Evolutionary conservation across 30 jellyfish, hydroid and myxozoan species (phyloP).

Genomic region (Hydractinia symbiolongicarpus): DNA sequence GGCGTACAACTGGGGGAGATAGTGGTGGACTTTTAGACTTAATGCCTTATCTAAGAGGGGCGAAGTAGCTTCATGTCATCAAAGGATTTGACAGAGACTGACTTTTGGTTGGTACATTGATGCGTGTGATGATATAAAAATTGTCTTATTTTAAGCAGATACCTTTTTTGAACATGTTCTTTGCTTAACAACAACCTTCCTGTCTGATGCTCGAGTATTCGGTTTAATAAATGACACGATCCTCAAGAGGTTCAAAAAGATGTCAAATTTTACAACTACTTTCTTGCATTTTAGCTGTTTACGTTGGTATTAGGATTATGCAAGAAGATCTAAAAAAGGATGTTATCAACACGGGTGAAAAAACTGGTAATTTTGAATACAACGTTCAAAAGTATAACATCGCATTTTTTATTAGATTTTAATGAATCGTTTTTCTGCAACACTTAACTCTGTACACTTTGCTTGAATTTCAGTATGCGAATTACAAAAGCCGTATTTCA

Average conservation of each 20-base stretch:
- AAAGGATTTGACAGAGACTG: no score
- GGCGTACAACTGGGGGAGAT: no score
- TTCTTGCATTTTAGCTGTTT: not conserved
- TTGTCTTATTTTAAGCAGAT: no score
- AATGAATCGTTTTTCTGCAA: not conserved
- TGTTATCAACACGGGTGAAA: not conserved
- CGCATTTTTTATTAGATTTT: not conserved
- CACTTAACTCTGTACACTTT: no score
- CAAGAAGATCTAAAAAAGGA: constrained; percentile 2
- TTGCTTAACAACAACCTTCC: no score
- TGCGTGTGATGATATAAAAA: no score
- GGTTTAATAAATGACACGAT: not conserved
- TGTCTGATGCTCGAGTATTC: not conserved
- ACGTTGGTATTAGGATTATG: constrained; percentile 3
- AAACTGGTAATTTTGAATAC: not conserved
- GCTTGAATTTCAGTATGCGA: not conserved
- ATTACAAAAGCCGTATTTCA: not conserved
- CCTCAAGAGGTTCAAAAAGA: not conserved
- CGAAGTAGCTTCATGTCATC: no score
- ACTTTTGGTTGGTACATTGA: no score
- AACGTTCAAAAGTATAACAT: not conserved
- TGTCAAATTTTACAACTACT: no score
- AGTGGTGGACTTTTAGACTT: no score
- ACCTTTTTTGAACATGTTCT: no score
- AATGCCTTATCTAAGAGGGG: no score